Conservation (phyloP, 2,113 vertebrate species). For the Speoplatyrhinus poulsoni region DNA sequence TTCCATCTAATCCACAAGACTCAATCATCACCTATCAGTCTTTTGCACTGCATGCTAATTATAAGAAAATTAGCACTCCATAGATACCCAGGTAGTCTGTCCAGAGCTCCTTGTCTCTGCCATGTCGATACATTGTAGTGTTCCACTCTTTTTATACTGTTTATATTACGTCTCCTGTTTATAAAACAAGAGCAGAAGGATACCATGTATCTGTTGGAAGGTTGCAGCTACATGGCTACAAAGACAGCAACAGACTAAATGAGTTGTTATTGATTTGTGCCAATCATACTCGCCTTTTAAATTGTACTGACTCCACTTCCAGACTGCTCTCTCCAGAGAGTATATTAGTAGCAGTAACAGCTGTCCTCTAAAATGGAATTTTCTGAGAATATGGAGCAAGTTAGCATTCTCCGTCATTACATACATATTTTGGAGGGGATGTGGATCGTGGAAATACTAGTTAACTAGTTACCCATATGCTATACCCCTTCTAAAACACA, state of each 20-base stretch:
- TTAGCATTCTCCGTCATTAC: conserved; percentile 19
- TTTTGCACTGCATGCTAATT: conserved; percentile 41
- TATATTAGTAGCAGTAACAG: conserved; percentile 14
- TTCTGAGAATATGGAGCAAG: conserved; percentile 8
- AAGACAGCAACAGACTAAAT: conserved; percentile 35
- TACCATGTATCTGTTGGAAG: conserved; percentile 12
- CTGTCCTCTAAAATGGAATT: conserved; percentile 33
- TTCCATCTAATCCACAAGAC: neutral
- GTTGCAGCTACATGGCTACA: conserved; percentile 14
- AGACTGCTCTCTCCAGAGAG: conserved; percentile 26
- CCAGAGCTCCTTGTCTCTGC: conserved; percentile 12
- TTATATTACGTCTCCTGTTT: conserved; percentile 5
- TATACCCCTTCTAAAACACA: conserved; percentile 9
- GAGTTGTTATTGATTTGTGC: conserved; percentile 52
- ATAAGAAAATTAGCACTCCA: conserved; percentile 40
- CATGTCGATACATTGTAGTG: conserved; percentile 6
- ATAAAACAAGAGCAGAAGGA: neutral
- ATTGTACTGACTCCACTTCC: conserved; percentile 35
- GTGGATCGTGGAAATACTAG: conserved; percentile 14
- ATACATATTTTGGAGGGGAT: neutral
- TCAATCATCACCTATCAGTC: conserved; percentile 15
- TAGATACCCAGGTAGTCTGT: conserved; percentile 11
- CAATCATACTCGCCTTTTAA: conserved; percentile 32
- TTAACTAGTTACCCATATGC: neutral
- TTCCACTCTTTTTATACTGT: neutral